Evolutionary conservation across 2,888 invertebrate species (phyloP).

Genomic region (Cantharis lateralis): DNA sequence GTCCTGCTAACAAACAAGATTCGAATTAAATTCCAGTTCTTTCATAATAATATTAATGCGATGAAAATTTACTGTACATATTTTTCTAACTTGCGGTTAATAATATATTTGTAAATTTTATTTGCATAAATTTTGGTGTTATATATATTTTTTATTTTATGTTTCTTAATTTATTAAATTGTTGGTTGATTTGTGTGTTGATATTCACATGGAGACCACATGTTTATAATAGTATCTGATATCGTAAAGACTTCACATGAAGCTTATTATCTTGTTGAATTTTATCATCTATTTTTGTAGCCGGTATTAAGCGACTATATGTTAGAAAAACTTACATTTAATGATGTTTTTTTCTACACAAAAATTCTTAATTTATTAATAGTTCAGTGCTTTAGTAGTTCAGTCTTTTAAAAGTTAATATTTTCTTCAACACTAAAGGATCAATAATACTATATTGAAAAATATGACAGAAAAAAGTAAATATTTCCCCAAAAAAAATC

Average conservation of each 20-base stretch:
- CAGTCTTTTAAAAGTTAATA: background rate
- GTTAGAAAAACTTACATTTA: background rate
- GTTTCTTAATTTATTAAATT: slow-evolving; percentile 8
- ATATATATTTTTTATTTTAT: slow-evolving; percentile 1
- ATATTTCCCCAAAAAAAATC: too few relatives aligned
- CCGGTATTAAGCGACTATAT: background rate
- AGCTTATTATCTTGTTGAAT: slow-evolving; percentile 18
- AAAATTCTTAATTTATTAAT: background rate
- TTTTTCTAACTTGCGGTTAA: slow-evolving; percentile 8
- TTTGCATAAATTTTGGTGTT: background rate
- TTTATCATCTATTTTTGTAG: slow-evolving; percentile 20
- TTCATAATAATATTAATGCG: slow-evolving; percentile 38
- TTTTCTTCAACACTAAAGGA: background rate
- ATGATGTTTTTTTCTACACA: background rate
- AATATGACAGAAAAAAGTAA: background rate
- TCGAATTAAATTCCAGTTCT: slow-evolving; percentile 38
- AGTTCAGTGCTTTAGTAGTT: background rate
- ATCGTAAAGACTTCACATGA: slow-evolving; percentile 21
- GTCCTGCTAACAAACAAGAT: slow-evolving; percentile 33
- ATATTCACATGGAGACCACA: slow-evolving; percentile 22
- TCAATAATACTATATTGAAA: background rate
- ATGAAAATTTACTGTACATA: slow-evolving; percentile 29
- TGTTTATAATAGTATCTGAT: slow-evolving; percentile 25
- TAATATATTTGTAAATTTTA: slow-evolving; percentile 2
- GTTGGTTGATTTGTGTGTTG: slow-evolving; percentile 8